Evolutionary conservation across 2,797 vertebrate genomes (phyloP), one percentile per base, ranked within the genome.

Genomic region (Pseudocheirus occidentalis): DNA sequence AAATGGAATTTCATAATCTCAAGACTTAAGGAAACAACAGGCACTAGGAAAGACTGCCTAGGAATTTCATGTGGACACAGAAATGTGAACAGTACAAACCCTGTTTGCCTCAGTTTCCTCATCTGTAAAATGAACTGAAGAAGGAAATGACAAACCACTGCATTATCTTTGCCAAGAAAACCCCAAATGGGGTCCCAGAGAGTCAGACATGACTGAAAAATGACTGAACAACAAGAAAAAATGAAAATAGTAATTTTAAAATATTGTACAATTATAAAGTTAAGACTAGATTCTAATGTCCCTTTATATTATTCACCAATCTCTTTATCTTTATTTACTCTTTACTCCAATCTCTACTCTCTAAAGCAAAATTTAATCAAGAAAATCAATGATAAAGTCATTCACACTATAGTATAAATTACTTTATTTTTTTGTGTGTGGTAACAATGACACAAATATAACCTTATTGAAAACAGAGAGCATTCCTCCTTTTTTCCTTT

Each of bases 341-440:
- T 40, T 16, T 50, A 1, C 4, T 1, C 3, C 11, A 57, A 46
- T 29, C 28, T 34, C 29, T 90, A 90, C 14, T 90, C 55, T 95
- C 90, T 55, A 52, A 94, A 93, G 40, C 56, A 91, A 95, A 94
- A 90, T 34, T 40, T 3, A 27, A 55, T 95, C 53, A 53, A n/a
- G 29, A 92, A 56, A 6, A 59, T 55, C 62, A 53, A 90, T 92
- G 52, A 95, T 93, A 92, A 95, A 93, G 31, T 58, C 93, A 92
- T 53, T 95, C 92, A 92, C 28, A 46, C 31, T 92, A 73, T 50
- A 40, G 21, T 50, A 93, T 2, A 34, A 96, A 66, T 50, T 24
- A 46, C 2, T 16, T 73, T n/a, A 40, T 18, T 9, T 81, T 81
- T 46, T 40, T 18, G 11, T 10, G 13, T 66, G 14, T 73, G n/a